Base-by-base conservation (phyloP, 2,113 vertebrate genomes). In the Eira barbara region DNA sequence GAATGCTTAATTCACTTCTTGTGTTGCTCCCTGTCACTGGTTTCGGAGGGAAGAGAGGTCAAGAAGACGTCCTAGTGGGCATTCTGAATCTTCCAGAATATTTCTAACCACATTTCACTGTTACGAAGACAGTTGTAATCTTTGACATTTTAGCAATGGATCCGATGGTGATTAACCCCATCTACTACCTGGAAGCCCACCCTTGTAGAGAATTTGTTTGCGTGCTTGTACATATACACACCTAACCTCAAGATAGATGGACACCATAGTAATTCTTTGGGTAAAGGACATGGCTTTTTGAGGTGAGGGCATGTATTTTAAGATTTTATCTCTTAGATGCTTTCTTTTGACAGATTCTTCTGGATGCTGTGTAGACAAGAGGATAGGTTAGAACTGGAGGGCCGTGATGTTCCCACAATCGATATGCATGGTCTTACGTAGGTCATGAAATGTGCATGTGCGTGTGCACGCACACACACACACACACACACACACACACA, bases 381-480 rank as follows among this genome's bases (percentile, higher is more conserved):
- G 71, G 3, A 21, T 80, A 25, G 65, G 49, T 71, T 81, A 59
- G 83, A 45, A 45, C 31, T 61, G 34, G 73, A 45, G 12, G 23
- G 47, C 13, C 15, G 23, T 79, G 69, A 47, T 79, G 76, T 34
- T 69, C 3, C 42, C 15, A 47, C 13, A 3, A 0, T 83, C 45
- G 15, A 1, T 3, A 10, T n/a, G 31, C 29, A 2, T 31, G 36
- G 17, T 63, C 25, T 74, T 36, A 25, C 2, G 4, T 52, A 29
- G 31, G 52, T 76, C 78, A 39, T n/a, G 36, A 82, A 61, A 18
- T 67, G 7, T 49, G 67, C 31, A 1, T 3, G 7, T 8, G 15
- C 5, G 0, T 15, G 0, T 7, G 0, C 31, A n/a, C 34, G 17
- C 6, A 65, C 42, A 39, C 23, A 52, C 21, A 52, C 1, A 6